These are phyloP conservation scores for Hydriomena furcata DNA, from an alignment of 2,888 invertebrate species.

Conservation along the genomic window DNA sequence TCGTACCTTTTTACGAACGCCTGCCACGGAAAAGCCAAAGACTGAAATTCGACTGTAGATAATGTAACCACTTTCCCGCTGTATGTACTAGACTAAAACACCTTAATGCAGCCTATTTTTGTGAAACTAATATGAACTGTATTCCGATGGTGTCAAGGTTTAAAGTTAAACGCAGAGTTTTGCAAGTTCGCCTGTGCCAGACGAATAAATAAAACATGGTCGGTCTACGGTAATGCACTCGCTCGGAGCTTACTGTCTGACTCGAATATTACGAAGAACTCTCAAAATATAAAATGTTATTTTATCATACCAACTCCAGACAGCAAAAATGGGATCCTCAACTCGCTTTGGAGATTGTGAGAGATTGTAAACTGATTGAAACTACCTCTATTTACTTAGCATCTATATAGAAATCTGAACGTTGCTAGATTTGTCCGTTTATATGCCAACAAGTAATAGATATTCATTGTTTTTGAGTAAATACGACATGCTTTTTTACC, in stretches of 20 bases:
- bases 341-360: constrained; percentile 26
- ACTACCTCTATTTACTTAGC: not conserved
- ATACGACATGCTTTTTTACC: too few relatives aligned
- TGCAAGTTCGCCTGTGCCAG: constrained; percentile 40
- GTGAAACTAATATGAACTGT: constrained; percentile 20
- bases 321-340: constrained; percentile 27
- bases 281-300: constrained; percentile 42
- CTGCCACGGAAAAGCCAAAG: constrained; percentile 40
- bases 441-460: too few relatives aligned
- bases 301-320: constrained; percentile 36
- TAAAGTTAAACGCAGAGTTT: constrained; percentile 1
- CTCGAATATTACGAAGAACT: constrained; percentile 42
- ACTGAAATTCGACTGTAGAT: constrained; percentile 68
- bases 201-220: constrained; percentile 69
- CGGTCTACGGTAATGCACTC: constrained; percentile 63
- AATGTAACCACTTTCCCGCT: constrained; percentile 62
- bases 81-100: constrained; percentile 34
- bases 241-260: constrained; percentile 45
- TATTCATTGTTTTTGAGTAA: too few relatives aligned
- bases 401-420: not conserved
- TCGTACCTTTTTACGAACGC: constrained; percentile 34
- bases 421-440: not conserved
- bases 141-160: constrained; percentile 14
- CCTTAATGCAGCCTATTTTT: constrained; percentile 30
- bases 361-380: constrained; percentile 24